Evolutionary conservation across 2,113 vertebrate genomes (phyloP).

Genomic region (Hucho hucho): DNA sequence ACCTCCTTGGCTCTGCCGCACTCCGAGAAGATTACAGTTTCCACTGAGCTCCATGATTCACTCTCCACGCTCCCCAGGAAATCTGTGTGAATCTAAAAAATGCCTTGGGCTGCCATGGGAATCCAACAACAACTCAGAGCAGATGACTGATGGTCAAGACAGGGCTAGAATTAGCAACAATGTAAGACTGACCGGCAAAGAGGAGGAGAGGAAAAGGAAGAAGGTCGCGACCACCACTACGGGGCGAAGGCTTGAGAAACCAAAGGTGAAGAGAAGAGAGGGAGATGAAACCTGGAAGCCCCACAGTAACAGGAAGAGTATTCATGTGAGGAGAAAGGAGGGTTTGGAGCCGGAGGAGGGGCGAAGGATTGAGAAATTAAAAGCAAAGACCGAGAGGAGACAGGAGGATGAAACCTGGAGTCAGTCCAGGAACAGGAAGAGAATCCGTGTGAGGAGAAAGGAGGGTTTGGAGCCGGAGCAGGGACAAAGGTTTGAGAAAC

Average conservation of each 20-base stretch:
- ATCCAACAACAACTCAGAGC: too few species aligned
- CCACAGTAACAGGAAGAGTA: neutral
- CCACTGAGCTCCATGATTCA: constrained; percentile 11
- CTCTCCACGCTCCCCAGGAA: neutral
- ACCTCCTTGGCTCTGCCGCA: constrained; percentile 43
- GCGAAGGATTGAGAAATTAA: neutral
- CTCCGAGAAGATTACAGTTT: constrained; percentile 28
- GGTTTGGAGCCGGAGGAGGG: neutral
- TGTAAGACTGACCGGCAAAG: too few species aligned
- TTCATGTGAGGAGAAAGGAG: neutral
- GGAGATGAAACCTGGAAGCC: too few species aligned
- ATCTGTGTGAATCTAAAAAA: neutral
- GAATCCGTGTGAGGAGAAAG: neutral
- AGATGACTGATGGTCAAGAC: too few species aligned
- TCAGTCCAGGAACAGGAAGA: neutral
- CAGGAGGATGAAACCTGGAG: too few species aligned
- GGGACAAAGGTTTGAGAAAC: neutral
- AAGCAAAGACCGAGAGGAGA: neutral
- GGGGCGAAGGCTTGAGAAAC: neutral
- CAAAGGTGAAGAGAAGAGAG: neutral
- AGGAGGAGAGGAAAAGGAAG: neutral
- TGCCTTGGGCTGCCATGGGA: neutral
- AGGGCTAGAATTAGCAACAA: too few species aligned
- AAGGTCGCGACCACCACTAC: neutral
- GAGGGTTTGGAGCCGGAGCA: neutral